phyloP scores from a whole-genome alignment of 2,797 vertebrate genomes.

The Pantherophis vulpinus region DNA sequence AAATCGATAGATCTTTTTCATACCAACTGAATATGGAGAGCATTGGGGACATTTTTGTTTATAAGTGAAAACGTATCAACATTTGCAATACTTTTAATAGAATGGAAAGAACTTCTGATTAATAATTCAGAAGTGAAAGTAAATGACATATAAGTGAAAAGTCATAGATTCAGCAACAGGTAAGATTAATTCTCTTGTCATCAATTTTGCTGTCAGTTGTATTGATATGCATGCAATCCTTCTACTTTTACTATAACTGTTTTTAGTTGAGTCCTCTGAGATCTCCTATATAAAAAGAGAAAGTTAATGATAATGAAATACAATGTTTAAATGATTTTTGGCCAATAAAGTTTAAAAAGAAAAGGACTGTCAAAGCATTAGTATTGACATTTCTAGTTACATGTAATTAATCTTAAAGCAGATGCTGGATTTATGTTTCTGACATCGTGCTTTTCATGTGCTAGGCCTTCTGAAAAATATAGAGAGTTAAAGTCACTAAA shows the following conservation, averaged over 20 bases:
- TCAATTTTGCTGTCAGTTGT: constrained; percentile 47
- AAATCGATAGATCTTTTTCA: not conserved
- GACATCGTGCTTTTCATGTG: constrained; percentile 18
- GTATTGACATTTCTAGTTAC: constrained; percentile 5
- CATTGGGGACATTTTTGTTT: not conserved
- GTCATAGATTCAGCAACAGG: constrained; percentile 32
- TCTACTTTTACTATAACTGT: constrained; percentile 40
- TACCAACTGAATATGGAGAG: not conserved
- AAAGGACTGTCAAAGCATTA: not conserved
- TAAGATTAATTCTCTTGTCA: constrained; percentile 50
- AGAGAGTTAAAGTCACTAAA: constrained; percentile 29
- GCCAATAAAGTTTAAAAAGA: constrained; percentile 19
- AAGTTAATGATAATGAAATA: constrained; percentile 47
- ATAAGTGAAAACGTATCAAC: not conserved
- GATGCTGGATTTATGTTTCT: constrained; percentile 9
- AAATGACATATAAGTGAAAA: not conserved
- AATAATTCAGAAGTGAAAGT: not conserved
- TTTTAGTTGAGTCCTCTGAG: constrained; percentile 29
- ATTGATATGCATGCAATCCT: constrained; percentile 45
- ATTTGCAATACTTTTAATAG: not conserved
- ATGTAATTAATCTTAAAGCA: constrained; percentile 30
- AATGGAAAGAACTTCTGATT: not conserved
- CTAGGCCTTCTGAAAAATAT: constrained; percentile 12
- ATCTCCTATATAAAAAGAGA: constrained; percentile 12
- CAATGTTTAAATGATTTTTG: constrained; percentile 43